Percentiles rank a stretch among this genome's conserved stretches.
Evolutionary conservation across 2,888 invertebrate genomes (phyloP).

Genomic region (Drepana falcataria): DNA sequence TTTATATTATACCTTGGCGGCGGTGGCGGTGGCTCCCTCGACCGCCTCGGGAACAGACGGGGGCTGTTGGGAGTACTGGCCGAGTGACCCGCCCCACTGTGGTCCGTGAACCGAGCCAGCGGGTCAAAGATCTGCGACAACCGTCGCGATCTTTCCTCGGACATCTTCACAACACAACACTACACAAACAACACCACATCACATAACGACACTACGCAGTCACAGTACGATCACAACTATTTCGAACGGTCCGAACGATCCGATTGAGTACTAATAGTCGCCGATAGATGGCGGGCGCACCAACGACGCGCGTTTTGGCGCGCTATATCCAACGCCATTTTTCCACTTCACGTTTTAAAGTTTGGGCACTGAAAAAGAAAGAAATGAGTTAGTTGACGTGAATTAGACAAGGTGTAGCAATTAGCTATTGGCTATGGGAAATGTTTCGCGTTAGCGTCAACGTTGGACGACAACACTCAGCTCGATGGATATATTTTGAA

Average conservation of each 20-base stretch:
- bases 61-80: slow-evolving; percentile 86
- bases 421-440: slow-evolving; percentile 39
- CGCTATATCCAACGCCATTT: slow-evolving; percentile 62
- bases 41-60: slow-evolving; percentile 80
- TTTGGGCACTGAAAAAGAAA: slow-evolving; percentile 69
- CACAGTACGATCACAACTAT: slow-evolving; percentile 60
- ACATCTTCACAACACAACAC: slow-evolving; percentile 69
- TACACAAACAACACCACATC: slow-evolving; percentile 56
- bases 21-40: slow-evolving; percentile 68
- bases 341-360: slow-evolving; percentile 65
- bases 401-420: slow-evolving; percentile 58
- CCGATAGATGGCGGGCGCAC: slow-evolving; percentile 53
- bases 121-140: slow-evolving; percentile 91
- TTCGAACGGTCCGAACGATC: slow-evolving; percentile 59
- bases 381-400: slow-evolving; percentile 49
- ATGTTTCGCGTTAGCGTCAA: slow-evolving; percentile 45
- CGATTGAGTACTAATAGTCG: slow-evolving; percentile 45
- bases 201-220: slow-evolving; percentile 62
- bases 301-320: slow-evolving; percentile 55
- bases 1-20: slow-evolving; percentile 56
- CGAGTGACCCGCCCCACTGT: slow-evolving; percentile 76
- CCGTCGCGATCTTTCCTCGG: slow-evolving; percentile 84
- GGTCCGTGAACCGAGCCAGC: slow-evolving; percentile 84
- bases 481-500: too few relatives aligned
- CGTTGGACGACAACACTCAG: slow-evolving; percentile 23